Evolutionary conservation across 2,888 invertebrate genomes (phyloP).

Genomic region (Doris montereyensis): DNA sequence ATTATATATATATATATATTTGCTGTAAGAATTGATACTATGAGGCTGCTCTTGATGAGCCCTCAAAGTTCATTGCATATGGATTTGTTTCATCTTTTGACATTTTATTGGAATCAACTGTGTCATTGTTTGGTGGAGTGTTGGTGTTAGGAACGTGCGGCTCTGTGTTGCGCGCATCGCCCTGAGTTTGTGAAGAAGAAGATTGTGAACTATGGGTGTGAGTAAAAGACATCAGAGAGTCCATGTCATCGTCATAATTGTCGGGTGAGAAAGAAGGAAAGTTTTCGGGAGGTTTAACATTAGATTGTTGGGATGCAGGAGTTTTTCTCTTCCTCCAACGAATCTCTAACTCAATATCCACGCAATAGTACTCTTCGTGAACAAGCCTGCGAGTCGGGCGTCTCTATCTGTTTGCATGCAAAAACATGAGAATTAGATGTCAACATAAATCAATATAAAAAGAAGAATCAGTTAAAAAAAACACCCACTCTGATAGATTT

Average conservation of each 20-base stretch:
- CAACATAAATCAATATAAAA: background rate
- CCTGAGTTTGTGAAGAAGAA: no score
- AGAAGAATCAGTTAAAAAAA: no score
- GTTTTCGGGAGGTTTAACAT: background rate
- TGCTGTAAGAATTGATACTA: no score
- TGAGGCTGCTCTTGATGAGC: no score
- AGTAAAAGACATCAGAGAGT: no score
- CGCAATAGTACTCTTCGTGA: constrained; percentile 65
- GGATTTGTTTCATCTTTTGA: no score
- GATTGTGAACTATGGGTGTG: no score
- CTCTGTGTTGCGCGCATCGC: no score
- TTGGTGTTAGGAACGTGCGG: constrained; percentile 16
- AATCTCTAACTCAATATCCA: constrained; percentile 65
- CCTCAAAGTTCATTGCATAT: no score
- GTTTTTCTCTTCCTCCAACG: constrained; percentile 52
- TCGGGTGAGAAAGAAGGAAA: background rate
- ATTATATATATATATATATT: no score
- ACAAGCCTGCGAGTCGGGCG: constrained; percentile 57
- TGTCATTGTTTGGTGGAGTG: constrained; percentile 18
- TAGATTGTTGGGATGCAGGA: background rate
- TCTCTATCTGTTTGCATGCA: constrained; percentile 55
- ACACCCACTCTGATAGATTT: no score
- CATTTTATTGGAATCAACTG: background rate
- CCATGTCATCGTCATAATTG: background rate
- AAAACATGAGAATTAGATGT: constrained; percentile 22